Evolutionary conservation across 2,113 vertebrate genomes (phyloP).

Genomic region (Ifrita kowaldi): DNA sequence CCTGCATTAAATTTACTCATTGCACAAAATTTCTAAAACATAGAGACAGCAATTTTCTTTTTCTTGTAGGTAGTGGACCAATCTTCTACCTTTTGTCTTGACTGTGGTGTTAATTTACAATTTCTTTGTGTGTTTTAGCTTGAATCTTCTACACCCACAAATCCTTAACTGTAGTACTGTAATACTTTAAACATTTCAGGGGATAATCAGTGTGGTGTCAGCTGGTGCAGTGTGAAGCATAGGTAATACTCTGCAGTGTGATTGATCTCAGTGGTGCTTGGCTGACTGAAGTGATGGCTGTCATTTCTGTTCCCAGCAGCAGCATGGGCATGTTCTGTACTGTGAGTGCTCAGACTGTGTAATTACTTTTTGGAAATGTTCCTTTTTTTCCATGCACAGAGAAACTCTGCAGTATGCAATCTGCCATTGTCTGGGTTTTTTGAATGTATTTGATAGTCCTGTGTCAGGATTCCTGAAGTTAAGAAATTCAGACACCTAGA

Average conservation of each 20-base stretch:
- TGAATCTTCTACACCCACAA: not conserved
- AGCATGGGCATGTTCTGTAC: not conserved
- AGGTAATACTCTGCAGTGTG: not conserved
- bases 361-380: not conserved
- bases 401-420: not conserved
- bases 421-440: not conserved
- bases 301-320: constrained; percentile 26
- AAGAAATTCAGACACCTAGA: not conserved
- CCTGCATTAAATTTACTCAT: not conserved
- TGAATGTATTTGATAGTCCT: not conserved
- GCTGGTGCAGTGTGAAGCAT: not conserved
- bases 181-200: not conserved
- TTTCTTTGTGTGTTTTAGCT: not conserved
- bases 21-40: not conserved
- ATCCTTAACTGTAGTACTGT: not conserved
- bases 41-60: not conserved
- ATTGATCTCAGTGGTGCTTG: not conserved
- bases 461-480: not conserved
- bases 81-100: not conserved
- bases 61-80: not conserved
- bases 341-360: not conserved
- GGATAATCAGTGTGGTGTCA: not conserved
- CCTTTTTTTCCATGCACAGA: not conserved
- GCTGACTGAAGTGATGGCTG: constrained; percentile 20
- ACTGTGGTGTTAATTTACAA: not conserved